A percentile compares a stretch with the other conserved stretches of the same genome.
Evolutionary conservation across 2,113 vertebrate genomes (phyloP).

Genomic region (Poeciliopsis occidentalis): DNA sequence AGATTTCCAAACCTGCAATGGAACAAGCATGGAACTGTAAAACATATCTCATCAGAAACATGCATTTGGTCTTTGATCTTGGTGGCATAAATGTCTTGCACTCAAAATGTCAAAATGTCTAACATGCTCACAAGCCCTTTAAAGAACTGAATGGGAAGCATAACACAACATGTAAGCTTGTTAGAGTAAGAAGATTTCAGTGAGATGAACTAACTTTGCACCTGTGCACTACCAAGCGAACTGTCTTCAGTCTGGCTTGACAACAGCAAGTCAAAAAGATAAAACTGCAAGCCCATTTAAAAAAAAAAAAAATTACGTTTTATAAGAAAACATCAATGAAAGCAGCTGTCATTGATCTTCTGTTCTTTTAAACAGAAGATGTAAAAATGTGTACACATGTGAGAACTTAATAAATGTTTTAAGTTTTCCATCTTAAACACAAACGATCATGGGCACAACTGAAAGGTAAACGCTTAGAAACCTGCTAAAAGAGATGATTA

Average conservation of each 20-base stretch:
- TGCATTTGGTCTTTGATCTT: conserved; percentile 10
- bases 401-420: background rate
- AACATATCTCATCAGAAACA: conserved; percentile 11
- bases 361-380: background rate
- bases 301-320: background rate
- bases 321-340: background rate
- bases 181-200: conserved; percentile 79
- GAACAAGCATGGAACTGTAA: background rate
- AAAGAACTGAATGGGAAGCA: conserved; percentile 61
- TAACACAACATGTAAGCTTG: conserved; percentile 72
- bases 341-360: background rate
- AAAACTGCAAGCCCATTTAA: background rate
- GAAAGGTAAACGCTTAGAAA: background rate
- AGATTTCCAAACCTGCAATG: background rate
- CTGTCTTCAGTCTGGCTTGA: conserved; percentile 24
- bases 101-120: conserved; percentile 23
- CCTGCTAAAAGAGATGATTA: background rate
- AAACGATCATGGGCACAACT: too few species aligned
- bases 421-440: background rate
- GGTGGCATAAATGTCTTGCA: conserved; percentile 20
- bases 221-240: conserved; percentile 33
- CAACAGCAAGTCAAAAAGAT: conserved; percentile 19
- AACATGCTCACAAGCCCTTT: conserved; percentile 22
- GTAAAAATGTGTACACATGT: background rate
- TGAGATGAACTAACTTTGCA: conserved; percentile 75